phyloP scores from a whole-genome alignment of 2,113 vertebrate species.

The Bos indicus region DNA sequence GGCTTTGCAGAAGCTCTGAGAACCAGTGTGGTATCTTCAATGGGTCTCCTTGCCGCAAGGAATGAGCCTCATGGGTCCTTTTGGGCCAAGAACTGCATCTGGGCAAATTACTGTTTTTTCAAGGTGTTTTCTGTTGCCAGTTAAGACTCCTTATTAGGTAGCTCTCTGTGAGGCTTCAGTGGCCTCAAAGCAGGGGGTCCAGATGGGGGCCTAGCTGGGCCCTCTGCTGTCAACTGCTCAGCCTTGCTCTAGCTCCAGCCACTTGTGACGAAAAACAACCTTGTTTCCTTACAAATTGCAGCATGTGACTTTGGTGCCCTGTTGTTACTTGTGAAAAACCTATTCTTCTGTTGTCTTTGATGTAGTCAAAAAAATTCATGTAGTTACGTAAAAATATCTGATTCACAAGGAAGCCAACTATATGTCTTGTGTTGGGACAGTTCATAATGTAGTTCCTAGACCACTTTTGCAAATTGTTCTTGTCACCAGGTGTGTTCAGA shows the following conservation, averaged over 20 bases:
- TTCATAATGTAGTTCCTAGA: slow-evolving; percentile 86
- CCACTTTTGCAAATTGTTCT: slow-evolving; percentile 84
- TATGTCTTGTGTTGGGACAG: slow-evolving; percentile 80
- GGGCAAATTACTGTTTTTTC: slow-evolving; percentile 10
- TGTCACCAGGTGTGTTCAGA: slow-evolving; percentile 82
- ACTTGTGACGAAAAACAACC: slow-evolving; percentile 55
- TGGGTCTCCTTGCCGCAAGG: slow-evolving; percentile 19
- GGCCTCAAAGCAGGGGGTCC: slow-evolving; percentile 11
- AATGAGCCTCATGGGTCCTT: not conserved
- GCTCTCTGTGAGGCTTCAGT: slow-evolving; percentile 14
- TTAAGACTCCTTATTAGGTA: not conserved
- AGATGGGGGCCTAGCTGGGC: not conserved
- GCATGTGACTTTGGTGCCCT: slow-evolving; percentile 88
- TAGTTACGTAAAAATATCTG: slow-evolving; percentile 83
- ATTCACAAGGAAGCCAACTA: slow-evolving; percentile 84
- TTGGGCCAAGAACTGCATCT: slow-evolving; percentile 17
- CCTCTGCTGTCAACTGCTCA: slow-evolving; percentile 37
- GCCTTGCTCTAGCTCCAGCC: slow-evolving; percentile 36
- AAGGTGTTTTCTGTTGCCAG: slow-evolving; percentile 7
- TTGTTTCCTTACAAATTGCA: slow-evolving; percentile 81
- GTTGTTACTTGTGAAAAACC: slow-evolving; percentile 86
- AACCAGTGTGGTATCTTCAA: slow-evolving; percentile 38
- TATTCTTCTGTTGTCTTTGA: slow-evolving; percentile 84
- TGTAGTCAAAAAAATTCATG: slow-evolving; percentile 82
- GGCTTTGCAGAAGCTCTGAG: slow-evolving; percentile 1